A percentile compares a stretch with the other conserved stretches of the same genome.
Evolutionary conservation across 1,140 invertebrate species (phyloP).

Genomic region (Zaprionus tsacasi): DNA sequence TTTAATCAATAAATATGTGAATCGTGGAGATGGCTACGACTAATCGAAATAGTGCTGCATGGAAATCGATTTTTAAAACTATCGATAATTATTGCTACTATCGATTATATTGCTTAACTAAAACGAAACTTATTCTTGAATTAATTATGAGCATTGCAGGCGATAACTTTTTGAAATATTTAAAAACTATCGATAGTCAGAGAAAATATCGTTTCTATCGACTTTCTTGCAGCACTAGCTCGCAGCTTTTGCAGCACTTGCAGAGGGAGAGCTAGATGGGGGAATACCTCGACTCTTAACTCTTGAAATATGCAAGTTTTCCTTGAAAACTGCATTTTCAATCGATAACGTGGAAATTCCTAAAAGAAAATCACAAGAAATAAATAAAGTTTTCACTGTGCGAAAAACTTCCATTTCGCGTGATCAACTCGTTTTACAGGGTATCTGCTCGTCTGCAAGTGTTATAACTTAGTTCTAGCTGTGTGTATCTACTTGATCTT

Average conservation of each 20-base stretch:
- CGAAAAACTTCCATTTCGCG: conserved; percentile 42
- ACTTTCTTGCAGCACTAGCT: too few relatives aligned
- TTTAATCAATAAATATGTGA: conserved; percentile 46
- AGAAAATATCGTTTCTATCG: too few relatives aligned
- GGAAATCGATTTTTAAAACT: too few relatives aligned
- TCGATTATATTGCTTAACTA: too few relatives aligned
- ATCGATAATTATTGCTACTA: too few relatives aligned
- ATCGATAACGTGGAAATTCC: not conserved
- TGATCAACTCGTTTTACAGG: conserved; percentile 5
- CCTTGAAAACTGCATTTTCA: conserved; percentile 36
- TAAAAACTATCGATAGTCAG: too few relatives aligned
- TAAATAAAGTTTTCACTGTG: conserved; percentile 32
- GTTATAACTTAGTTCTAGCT: not conserved
- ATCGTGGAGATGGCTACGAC: conserved; percentile 20
- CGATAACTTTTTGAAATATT: too few relatives aligned
- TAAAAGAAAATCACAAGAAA: conserved; percentile 6
- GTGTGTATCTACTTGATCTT: conserved; percentile 65
- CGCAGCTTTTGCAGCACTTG: conserved; percentile 24
- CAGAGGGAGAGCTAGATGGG: conserved; percentile 8
- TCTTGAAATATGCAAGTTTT: conserved; percentile 20
- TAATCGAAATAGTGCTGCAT: conserved; percentile 11
- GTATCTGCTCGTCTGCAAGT: conserved; percentile 1
- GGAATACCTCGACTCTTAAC: not conserved
- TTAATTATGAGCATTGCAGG: too few relatives aligned
- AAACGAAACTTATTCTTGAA: too few relatives aligned